These are phyloP conservation scores for Crambe crambe DNA, from an alignment of 37 sponge, comb jelly and placozoan genomes.

Conservation along the genomic window DNA sequence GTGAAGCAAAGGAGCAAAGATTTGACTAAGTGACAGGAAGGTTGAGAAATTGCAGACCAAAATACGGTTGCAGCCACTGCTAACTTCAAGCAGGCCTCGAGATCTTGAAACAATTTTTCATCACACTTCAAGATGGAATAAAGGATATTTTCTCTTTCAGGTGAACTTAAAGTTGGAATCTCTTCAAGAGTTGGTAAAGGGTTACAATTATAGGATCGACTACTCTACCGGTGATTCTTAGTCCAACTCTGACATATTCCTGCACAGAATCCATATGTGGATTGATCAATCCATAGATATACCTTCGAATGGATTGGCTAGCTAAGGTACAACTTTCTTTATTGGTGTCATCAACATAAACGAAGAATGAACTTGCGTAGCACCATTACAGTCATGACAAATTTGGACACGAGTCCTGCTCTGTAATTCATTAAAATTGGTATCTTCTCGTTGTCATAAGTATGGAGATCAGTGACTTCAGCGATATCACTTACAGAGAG, in stretches of 20 bases:
- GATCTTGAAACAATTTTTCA: background rate
- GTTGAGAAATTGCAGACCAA: background rate
- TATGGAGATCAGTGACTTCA: background rate
- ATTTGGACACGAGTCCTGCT: background rate
- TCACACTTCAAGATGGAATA: background rate
- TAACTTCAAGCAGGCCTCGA: background rate
- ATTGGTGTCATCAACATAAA: background rate
- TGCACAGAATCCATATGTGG: background rate
- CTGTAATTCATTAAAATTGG: background rate
- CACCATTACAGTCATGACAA: background rate
- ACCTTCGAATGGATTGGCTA: background rate
- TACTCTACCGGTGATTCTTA: background rate
- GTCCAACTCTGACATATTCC: background rate
- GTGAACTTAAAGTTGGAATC: background rate
- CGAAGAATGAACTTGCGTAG: background rate
- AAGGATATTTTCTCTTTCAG: background rate
- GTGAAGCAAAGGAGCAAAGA: background rate
- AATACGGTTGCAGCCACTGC: background rate
- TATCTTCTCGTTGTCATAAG: background rate
- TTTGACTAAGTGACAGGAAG: background rate
- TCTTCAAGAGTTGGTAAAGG: background rate
- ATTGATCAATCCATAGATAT: background rate
- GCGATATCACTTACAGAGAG: background rate
- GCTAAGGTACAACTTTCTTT: background rate
- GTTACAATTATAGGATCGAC: background rate